These are phyloP conservation scores for Lycaena phlaeas DNA, from an alignment of 2,888 invertebrate species.

Conservation along the genomic window DNA sequence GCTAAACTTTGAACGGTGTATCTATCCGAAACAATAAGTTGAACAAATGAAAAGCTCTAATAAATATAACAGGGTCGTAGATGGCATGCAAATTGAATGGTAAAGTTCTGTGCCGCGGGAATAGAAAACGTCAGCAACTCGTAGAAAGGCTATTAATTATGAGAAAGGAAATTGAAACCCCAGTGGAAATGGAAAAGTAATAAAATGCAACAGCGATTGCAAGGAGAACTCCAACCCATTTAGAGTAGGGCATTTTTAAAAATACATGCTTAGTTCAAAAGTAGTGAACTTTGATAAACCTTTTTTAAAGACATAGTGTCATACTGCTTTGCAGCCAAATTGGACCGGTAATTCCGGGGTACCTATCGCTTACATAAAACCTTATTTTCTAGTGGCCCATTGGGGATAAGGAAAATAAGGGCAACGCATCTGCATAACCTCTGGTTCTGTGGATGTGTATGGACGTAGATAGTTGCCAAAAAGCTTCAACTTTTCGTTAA, in stretches of 20 bases:
- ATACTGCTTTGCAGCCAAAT: too few species aligned
- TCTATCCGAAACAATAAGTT: constrained; percentile 18
- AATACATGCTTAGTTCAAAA: too few species aligned
- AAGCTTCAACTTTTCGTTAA: too few species aligned
- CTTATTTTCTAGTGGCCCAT: too few species aligned
- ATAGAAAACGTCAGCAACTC: constrained; percentile 56
- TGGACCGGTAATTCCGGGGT: constrained; percentile 10
- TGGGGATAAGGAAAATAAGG: too few species aligned
- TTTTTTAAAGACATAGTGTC: too few species aligned
- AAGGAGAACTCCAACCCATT: constrained; percentile 41
- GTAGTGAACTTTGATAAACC: too few species aligned
- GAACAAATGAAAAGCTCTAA: constrained; percentile 19
- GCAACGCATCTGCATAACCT: too few species aligned
- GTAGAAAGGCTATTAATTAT: constrained; percentile 69
- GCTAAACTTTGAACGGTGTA: too few species aligned
- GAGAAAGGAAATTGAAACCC: constrained; percentile 70
- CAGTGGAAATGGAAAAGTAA: constrained; percentile 72
- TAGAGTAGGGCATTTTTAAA: constrained; percentile 23
- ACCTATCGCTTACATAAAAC: background rate
- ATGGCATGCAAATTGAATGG: constrained; percentile 53
- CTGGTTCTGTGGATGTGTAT: too few species aligned
- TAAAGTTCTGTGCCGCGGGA: constrained; percentile 50
- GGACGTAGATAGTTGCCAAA: too few species aligned
- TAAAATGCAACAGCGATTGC: constrained; percentile 70
- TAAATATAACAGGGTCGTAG: constrained; percentile 39